Evolutionary conservation across 2,888 invertebrate species (phyloP).

Genomic region (Nezara viridula): DNA sequence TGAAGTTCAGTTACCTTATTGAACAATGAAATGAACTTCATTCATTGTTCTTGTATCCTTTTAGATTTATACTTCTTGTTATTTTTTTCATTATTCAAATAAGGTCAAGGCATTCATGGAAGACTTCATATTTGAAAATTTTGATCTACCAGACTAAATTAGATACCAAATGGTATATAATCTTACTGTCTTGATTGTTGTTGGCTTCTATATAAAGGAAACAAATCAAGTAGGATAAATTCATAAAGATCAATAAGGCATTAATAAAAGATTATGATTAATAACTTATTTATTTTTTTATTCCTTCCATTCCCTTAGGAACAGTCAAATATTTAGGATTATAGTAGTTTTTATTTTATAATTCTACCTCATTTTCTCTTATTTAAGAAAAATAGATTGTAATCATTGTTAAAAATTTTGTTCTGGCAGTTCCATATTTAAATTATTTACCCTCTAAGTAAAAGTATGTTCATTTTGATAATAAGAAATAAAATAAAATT

Average conservation of each 20-base stretch:
- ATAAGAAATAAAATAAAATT: neutral
- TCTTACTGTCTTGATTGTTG: neutral
- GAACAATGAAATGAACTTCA: neutral
- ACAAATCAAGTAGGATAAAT: neutral
- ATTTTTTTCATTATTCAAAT: conserved; percentile 22
- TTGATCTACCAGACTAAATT: neutral
- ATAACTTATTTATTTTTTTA: neutral
- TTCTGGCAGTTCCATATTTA: neutral
- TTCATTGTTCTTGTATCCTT: neutral
- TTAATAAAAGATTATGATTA: neutral
- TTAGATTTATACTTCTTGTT: neutral
- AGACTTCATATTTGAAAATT: conserved; percentile 41
- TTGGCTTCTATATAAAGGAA: neutral
- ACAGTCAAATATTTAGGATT: neutral
- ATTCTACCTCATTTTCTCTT: neutral
- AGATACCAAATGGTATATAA: neutral
- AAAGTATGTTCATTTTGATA: neutral
- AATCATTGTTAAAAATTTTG: neutral
- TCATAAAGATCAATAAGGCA: neutral
- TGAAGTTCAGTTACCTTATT: neutral
- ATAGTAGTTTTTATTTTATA: neutral
- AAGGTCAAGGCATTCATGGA: conserved; percentile 44
- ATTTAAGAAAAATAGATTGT: neutral
- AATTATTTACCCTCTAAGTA: neutral
- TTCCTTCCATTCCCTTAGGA: neutral